phyloP scores from a whole-genome alignment of 2,113 vertebrate genomes.

The Tetrao urogallus region DNA sequence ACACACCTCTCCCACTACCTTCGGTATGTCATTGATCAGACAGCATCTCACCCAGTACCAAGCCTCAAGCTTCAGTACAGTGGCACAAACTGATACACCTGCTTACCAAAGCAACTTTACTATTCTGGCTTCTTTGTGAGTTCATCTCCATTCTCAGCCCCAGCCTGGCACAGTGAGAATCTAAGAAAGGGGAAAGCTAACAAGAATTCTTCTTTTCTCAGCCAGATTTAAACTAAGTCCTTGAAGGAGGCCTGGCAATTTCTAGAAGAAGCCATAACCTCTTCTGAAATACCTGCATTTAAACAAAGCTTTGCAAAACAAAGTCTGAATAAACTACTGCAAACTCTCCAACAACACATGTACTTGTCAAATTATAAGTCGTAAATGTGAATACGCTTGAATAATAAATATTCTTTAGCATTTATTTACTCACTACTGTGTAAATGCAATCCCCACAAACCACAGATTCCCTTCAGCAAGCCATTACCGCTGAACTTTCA shows the following conservation, averaged over 20 bases:
- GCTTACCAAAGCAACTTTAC: background rate
- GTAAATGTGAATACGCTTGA: background rate
- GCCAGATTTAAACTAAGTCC: background rate
- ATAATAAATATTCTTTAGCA: background rate
- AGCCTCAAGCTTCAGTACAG: background rate
- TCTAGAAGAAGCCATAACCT: background rate
- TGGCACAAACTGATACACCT: background rate
- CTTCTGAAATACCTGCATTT: background rate
- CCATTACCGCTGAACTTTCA: constrained; percentile 25
- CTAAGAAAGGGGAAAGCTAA: background rate
- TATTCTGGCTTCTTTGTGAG: background rate
- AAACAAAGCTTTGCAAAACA: background rate
- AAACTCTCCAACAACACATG: background rate
- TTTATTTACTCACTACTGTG: background rate
- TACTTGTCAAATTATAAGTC: background rate
- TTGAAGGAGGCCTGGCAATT: background rate
- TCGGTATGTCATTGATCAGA: background rate
- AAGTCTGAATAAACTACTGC: background rate
- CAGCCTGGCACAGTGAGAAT: background rate
- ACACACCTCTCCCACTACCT: background rate
- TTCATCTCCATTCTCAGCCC: background rate
- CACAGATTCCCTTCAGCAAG: background rate
- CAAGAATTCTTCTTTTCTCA: background rate
- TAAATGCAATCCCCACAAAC: background rate
- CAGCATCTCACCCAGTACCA: background rate